phyloP scores from a whole-genome alignment of 2,888 invertebrate species.

The Arrhopalites spinosus region DNA sequence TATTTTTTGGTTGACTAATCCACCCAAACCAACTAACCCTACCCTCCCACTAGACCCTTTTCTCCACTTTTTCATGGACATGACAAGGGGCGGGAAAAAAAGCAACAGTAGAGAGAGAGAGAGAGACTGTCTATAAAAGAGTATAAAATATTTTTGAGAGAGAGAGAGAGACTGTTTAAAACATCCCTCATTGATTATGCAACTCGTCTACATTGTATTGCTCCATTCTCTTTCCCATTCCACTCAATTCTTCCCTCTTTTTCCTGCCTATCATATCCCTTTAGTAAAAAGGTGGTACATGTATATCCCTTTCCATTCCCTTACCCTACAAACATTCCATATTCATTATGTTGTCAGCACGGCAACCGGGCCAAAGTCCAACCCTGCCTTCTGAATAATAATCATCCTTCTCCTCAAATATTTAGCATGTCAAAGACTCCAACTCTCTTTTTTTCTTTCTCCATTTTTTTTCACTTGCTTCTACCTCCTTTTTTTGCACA shows the following conservation, averaged over 20 bases:
- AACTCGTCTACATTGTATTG: conserved; percentile 19
- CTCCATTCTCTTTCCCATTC: conserved; percentile 6
- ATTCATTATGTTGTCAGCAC: conserved; percentile 24
- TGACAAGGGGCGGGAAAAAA: neutral
- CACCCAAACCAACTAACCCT: neutral
- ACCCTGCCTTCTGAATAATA: conserved; percentile 23
- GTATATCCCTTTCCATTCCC: neutral
- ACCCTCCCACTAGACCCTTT: neutral
- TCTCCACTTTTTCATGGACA: no score
- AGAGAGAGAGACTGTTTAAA: conserved; percentile 2
- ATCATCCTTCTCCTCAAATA: conserved; percentile 25
- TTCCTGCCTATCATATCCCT: neutral
- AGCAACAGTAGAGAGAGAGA: conserved; percentile 1
- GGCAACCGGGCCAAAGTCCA: neutral
- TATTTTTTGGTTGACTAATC: conserved; percentile 21
- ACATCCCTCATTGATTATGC: conserved; percentile 27
- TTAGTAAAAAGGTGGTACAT: neutral
- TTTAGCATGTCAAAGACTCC: conserved; percentile 22
- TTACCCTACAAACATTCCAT: conserved; percentile 8
- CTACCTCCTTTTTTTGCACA: neutral
- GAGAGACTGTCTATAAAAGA: neutral
- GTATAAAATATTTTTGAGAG: neutral
- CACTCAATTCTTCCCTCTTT: conserved; percentile 18
- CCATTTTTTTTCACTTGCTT: neutral
- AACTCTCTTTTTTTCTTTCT: conserved; percentile 8